Conservation (phyloP, 1,140 invertebrate genomes). For the Drosophila trapezifrons region DNA sequence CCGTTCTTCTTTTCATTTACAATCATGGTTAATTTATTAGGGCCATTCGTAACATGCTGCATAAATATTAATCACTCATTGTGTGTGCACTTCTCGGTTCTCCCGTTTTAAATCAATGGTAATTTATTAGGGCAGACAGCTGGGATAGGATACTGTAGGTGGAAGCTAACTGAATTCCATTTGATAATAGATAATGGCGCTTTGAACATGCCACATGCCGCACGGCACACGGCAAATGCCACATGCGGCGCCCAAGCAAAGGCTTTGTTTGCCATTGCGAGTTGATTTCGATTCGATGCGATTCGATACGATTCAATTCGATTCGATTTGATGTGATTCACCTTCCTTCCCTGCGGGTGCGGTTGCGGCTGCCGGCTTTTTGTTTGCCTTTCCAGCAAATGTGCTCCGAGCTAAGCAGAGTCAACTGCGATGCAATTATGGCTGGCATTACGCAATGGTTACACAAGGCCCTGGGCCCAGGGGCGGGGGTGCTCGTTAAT, state of each 20-base stretch:
- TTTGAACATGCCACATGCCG: constrained; percentile 19
- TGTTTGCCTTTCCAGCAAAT: constrained; percentile 38
- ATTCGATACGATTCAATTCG: constrained; percentile 31
- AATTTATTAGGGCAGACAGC: constrained; percentile 26
- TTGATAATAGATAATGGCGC: constrained; percentile 52
- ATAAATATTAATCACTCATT: constrained; percentile 22
- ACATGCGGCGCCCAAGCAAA: constrained; percentile 20
- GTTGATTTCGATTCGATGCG: constrained; percentile 51
- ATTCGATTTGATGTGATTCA: constrained; percentile 43
- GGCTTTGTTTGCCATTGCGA: constrained; percentile 36
- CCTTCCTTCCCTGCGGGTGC: neutral
- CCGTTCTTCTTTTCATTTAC: neutral
- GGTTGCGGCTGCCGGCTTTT: constrained; percentile 6
- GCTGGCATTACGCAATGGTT: constrained; percentile 41
- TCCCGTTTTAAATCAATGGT: neutral
- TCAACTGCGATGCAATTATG: constrained; percentile 42
- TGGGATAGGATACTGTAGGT: neutral
- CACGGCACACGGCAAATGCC: constrained; percentile 12
- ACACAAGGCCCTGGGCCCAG: constrained; percentile 19
- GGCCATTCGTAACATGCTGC: constrained; percentile 9
- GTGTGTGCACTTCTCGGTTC: no score
- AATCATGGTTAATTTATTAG: constrained; percentile 32
- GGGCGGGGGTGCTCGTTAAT: constrained; percentile 17
- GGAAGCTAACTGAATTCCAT: constrained; percentile 16
- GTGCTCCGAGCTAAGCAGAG: constrained; percentile 19